Conservation (phyloP, 2,888 invertebrate species). For the Eupithecia subumbrata region DNA sequence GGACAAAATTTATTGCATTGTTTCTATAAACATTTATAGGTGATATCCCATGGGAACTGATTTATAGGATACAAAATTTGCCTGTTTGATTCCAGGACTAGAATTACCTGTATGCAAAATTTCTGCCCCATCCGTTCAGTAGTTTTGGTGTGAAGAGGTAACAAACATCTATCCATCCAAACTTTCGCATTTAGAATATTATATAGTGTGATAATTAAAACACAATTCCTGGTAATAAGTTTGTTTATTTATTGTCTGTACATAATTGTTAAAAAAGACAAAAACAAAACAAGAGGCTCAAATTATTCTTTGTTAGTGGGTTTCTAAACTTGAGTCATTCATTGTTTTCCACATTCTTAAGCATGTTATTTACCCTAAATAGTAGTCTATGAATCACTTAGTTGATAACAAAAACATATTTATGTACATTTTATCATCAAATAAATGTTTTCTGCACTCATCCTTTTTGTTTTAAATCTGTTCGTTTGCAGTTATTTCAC, state of each 20-base stretch:
- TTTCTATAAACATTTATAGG: too few species aligned
- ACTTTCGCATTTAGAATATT: too few species aligned
- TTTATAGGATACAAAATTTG: too few species aligned
- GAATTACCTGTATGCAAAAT: too few species aligned
- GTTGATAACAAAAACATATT: background rate
- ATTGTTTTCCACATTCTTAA: background rate
- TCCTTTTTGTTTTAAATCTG: background rate
- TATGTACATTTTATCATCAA: background rate
- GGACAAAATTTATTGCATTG: background rate
- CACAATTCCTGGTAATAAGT: background rate
- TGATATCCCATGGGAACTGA: too few species aligned
- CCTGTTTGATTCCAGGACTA: too few species aligned
- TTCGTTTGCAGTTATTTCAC: background rate
- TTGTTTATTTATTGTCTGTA: background rate
- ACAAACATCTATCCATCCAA: too few species aligned
- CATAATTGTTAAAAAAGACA: background rate
- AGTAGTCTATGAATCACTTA: slow-evolving; percentile 2
- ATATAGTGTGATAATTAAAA: background rate
- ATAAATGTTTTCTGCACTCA: slow-evolving; percentile 4
- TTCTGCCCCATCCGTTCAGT: too few species aligned
- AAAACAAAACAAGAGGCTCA: background rate
- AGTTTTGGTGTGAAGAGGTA: too few species aligned
- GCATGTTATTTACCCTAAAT: slow-evolving; percentile 1
- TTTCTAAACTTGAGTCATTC: background rate
- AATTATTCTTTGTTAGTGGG: background rate